Evolutionary conservation across 2,113 vertebrate species (phyloP).

Genomic region (Coreoperca whiteheadi): DNA sequence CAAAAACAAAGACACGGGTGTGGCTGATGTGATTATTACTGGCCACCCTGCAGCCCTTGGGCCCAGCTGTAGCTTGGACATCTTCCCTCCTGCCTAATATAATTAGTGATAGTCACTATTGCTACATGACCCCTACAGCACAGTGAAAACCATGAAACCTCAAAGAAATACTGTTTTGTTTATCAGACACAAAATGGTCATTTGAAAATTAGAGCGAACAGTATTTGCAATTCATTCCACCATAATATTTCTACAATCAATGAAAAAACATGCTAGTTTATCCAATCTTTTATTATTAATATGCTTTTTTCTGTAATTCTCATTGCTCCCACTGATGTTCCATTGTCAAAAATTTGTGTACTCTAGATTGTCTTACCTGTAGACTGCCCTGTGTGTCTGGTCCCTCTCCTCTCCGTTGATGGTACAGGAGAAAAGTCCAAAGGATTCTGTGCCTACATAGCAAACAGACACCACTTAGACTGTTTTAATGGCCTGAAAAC

Average conservation of each 20-base stretch:
- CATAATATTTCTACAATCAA: background rate
- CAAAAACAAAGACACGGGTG: constrained; percentile 22
- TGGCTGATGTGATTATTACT: constrained; percentile 41
- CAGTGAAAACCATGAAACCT: background rate
- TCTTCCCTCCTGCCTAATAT: constrained; percentile 19
- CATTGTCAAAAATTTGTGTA: constrained; percentile 1
- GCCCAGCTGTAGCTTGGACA: constrained; percentile 51
- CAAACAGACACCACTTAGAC: constrained; percentile 24
- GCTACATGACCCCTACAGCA: background rate
- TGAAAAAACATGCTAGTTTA: background rate
- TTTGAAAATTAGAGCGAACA: background rate
- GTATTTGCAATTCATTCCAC: background rate
- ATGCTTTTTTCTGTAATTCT: background rate
- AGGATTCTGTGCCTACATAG: constrained; percentile 94
- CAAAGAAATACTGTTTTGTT: constrained; percentile 14
- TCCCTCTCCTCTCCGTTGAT: constrained; percentile 95
- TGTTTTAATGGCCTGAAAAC: background rate
- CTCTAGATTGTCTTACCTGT: constrained; percentile 78
- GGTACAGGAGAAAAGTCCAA: constrained; percentile 95
- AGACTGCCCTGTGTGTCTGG: constrained; percentile 95
- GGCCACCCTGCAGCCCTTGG: constrained; percentile 17
- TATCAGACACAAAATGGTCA: background rate
- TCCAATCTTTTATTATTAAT: background rate
- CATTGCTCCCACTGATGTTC: background rate
- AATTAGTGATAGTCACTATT: constrained; percentile 36